Conservation (phyloP, 2,797 vertebrate genomes). For the Danio jaintianensis region DNA sequence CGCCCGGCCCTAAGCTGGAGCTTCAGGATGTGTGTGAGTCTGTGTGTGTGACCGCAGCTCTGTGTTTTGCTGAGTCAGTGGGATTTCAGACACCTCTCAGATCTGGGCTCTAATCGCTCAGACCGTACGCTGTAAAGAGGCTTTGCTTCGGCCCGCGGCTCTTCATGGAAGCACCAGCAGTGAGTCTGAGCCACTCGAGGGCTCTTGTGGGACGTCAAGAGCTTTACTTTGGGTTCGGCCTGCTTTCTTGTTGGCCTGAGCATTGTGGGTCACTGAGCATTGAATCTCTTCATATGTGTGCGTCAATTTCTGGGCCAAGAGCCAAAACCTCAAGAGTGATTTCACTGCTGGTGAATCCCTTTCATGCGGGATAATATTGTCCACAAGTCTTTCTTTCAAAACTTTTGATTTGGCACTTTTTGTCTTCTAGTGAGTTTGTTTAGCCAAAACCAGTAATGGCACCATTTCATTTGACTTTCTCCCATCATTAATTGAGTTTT, state of each 20-base stretch:
- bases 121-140: not conserved
- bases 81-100: slow-evolving; percentile 67
- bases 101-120: slow-evolving; percentile 27
- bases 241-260: not conserved
- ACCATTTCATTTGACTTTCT: not conserved
- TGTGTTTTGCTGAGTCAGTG: slow-evolving; percentile 69
- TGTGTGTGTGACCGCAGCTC: not conserved
- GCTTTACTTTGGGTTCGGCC: slow-evolving; percentile 11
- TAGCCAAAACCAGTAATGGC: not conserved
- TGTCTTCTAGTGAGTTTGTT: not conserved
- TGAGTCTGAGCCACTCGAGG: not conserved
- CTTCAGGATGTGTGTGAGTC: too few species aligned
- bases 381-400: not conserved
- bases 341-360: not conserved
- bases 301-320: not conserved
- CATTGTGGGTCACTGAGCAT: not conserved
- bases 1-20: too few species aligned
- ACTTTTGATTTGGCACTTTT: slow-evolving; percentile 1
- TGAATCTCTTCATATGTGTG: not conserved
- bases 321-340: not conserved
- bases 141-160: slow-evolving; percentile 18
- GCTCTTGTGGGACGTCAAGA: not conserved
- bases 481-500: not conserved
- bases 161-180: not conserved
- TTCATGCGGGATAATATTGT: not conserved